Percentiles rank a stretch among this genome's conserved stretches.
phyloP scores from a whole-genome alignment of 2,888 invertebrate species.

The Brachylomia viminalis region DNA sequence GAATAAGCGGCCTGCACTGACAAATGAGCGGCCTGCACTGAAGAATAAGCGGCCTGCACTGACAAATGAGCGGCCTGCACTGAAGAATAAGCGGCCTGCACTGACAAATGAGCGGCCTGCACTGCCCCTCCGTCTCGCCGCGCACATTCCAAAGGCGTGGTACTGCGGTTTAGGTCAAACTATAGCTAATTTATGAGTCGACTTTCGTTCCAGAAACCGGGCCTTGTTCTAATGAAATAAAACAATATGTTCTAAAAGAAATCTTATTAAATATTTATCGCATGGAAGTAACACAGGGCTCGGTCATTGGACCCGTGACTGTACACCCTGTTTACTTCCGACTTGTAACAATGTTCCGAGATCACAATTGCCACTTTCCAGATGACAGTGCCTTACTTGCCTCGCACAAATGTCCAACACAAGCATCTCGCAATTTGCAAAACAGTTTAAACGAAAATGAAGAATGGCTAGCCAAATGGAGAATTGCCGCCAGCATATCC shows the following conservation, averaged over 20 bases:
- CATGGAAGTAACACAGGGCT: background rate
- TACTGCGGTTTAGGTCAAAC: background rate
- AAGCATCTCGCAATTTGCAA: no score
- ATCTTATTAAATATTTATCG: background rate
- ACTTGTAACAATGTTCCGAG: no score
- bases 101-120: background rate
- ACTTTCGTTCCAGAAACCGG: conserved; percentile 5
- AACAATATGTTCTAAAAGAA: background rate
- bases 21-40: background rate
- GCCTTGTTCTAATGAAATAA: background rate
- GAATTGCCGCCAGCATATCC: no score
- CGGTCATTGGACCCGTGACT: background rate
- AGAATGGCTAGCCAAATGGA: no score
- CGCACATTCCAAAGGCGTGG: background rate
- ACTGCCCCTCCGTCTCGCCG: background rate
- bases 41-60: background rate
- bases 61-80: no score
- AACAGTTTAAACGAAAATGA: no score
- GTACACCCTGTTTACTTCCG: background rate
- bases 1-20: background rate
- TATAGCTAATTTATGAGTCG: background rate
- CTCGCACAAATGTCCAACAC: no score
- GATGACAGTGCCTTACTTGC: no score
- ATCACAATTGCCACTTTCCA: no score
- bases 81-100: background rate